Conservation (phyloP, 2,888 invertebrate genomes). For the Smittia aterrima region DNA sequence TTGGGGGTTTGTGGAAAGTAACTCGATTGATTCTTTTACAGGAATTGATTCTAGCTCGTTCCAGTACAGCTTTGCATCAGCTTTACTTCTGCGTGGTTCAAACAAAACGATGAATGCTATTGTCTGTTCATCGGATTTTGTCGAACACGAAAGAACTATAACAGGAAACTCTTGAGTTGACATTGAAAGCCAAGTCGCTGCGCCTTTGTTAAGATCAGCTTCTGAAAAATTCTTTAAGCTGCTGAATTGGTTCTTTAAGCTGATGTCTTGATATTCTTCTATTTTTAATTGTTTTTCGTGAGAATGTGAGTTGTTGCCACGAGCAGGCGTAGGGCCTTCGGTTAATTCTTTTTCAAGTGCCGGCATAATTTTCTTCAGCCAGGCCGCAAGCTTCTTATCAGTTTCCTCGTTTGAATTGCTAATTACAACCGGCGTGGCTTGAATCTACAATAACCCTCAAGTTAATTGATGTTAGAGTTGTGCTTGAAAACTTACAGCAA, state of each 20-base stretch:
- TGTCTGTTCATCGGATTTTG: background rate
- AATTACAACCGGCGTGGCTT: background rate
- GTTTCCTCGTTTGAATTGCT: conserved; percentile 47
- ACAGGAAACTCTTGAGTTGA: conserved; percentile 51
- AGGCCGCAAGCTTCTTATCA: conserved; percentile 54
- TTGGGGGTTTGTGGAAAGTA: conserved; percentile 49
- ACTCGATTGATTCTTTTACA: conserved; percentile 49
- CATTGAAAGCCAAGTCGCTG: conserved; percentile 51
- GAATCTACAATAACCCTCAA: conserved; percentile 10
- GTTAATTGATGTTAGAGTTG: background rate
- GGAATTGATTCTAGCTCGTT: conserved; percentile 45
- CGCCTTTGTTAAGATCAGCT: conserved; percentile 47
- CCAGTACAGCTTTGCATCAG: conserved; percentile 20
- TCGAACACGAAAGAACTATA: conserved; percentile 47
- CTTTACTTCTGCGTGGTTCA: conserved; percentile 29
- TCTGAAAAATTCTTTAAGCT: background rate
- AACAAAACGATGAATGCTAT: background rate
- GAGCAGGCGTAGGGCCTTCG: conserved; percentile 49
- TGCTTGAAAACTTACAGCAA: conserved; percentile 43
- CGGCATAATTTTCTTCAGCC: conserved; percentile 56
- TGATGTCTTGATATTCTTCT: conserved; percentile 22
- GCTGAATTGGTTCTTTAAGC: background rate
- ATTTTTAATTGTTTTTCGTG: background rate
- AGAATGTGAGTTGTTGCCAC: conserved; percentile 40
- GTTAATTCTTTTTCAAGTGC: conserved; percentile 54